Conservation (phyloP, 2,113 vertebrate species). For the Piaya cayana region DNA sequence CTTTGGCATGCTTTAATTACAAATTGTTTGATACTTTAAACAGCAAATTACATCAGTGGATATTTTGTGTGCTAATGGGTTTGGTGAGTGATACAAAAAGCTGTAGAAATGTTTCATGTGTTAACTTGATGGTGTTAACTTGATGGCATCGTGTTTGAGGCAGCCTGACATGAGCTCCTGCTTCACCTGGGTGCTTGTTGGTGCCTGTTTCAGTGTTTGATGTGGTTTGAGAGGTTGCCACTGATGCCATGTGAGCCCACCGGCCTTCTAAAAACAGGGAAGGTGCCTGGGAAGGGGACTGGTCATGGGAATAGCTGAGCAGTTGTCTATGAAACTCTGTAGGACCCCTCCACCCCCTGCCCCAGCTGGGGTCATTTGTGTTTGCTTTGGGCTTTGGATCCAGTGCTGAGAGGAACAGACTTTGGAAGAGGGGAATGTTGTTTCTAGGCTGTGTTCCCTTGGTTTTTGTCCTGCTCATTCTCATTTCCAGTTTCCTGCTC, state of each 20-base stretch:
- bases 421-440: neutral
- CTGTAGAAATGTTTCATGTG: neutral
- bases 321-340: neutral
- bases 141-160: neutral
- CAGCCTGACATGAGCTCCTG: neutral
- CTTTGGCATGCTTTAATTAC: neutral
- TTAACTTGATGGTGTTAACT: neutral
- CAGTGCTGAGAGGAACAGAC: neutral
- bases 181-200: neutral
- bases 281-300: neutral
- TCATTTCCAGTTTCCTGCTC: neutral
- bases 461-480: neutral
- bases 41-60: neutral
- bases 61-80: fast-evolving
- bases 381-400: neutral
- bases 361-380: neutral
- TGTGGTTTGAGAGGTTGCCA: neutral
- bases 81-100: neutral
- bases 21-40: neutral
- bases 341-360: neutral
- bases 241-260: neutral
- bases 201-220: neutral
- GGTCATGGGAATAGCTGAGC: neutral
- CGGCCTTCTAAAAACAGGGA: neutral
- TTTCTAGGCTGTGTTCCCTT: neutral